phyloP scores from a whole-genome alignment of 2,888 invertebrate genomes.

The Orthonevra nobilis region DNA sequence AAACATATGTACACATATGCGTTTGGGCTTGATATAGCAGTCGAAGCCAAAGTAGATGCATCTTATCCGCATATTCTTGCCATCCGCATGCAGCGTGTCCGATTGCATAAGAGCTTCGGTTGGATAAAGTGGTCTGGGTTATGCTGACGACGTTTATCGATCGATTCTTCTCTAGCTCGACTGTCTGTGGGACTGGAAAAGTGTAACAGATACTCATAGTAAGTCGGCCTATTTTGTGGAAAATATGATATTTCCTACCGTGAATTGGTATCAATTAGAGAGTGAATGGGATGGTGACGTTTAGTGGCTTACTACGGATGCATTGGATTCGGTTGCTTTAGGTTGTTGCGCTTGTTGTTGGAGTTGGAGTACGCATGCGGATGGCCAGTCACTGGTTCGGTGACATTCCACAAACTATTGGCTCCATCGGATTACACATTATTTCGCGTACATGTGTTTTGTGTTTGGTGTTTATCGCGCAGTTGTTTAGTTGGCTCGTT shows the following conservation, averaged over 20 bases:
- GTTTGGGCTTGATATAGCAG: too few relatives aligned
- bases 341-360: not conserved
- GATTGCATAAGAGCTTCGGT: slow-evolving; percentile 54
- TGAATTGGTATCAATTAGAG: slow-evolving; percentile 28
- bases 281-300: slow-evolving; percentile 31
- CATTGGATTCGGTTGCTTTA: too few relatives aligned
- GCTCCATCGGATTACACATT: too few relatives aligned
- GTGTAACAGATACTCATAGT: slow-evolving; percentile 51
- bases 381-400: too few relatives aligned
- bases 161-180: slow-evolving; percentile 41
- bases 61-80: slow-evolving; percentile 57
- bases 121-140: slow-evolving; percentile 50
- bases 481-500: too few relatives aligned
- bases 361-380: not conserved
- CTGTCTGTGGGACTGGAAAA: slow-evolving; percentile 29
- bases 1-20: too few relatives aligned
- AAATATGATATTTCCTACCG: slow-evolving; percentile 61
- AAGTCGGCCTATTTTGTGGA: slow-evolving; percentile 49
- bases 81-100: slow-evolving; percentile 65
- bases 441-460: too few relatives aligned
- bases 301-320: too few relatives aligned
- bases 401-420: too few relatives aligned
- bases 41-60: slow-evolving; percentile 18
- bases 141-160: slow-evolving; percentile 47
- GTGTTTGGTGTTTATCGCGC: too few relatives aligned